Evolutionary conservation across 2,888 invertebrate genomes (phyloP), one percentile per base, ranked within the genome.

Genomic region (Hydropsyche betteni): DNA sequence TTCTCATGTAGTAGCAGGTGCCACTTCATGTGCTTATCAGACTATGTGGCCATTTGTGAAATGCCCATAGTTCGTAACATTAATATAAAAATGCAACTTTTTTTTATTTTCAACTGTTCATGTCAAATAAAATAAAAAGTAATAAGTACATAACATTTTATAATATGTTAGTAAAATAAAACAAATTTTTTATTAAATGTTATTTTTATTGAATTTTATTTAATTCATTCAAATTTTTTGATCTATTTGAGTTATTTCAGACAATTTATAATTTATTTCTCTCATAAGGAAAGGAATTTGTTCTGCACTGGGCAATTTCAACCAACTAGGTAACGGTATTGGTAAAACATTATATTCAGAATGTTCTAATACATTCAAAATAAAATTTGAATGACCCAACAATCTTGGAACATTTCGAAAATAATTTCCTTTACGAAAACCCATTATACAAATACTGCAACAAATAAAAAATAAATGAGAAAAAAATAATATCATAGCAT

Each of bases 211-310:
- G 7, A 5, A 14, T 4, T 34, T 50, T 33, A 68, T 10, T 4
- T 4, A 44, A n/a, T 7, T 44, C 50, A 33, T 8, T 14, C 16
- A 34, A n/a, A 24, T 24, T 36, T 44, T 34, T 34, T 44, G 7
- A 2, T 34, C n/a, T 6, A 34, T 7, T n/a, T 68, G 24, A 24
- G 38, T 24, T 50, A 34, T 68, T 16, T 68, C 68, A 14, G 12
- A 34, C 14, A 68, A 34, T 34, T 61, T 74, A n/a, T 51, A 68
- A 68, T 64, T 68, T 16, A 79, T 77, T 78, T 88, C 87, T 58
- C 90, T 85, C 87, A 91, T 88, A 51, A 93, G 83, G 81, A 89
- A 92, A 0, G 90, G 90, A 77, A 90, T 88, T 80, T 88, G 89
- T 83, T 92, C 91, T 80, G 88, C 86, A 58, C 87, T 84, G 0